A percentile compares a stretch with the other conserved stretches of the same genome.
Conservation (phyloP, 2,113 vertebrate genomes). For the Stomatorhinus ivindoensis region DNA sequence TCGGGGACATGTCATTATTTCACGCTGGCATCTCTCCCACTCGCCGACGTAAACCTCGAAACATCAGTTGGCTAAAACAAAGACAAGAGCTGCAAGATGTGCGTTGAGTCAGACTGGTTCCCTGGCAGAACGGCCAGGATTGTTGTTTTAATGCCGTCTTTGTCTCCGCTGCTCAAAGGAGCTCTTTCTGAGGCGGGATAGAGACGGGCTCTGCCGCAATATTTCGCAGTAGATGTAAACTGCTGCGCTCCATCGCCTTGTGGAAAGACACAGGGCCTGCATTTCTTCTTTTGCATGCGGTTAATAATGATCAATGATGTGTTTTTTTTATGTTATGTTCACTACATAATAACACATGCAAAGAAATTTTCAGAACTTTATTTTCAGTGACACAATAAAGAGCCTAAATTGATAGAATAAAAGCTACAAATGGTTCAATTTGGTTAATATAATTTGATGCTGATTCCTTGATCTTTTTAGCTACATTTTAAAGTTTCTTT, state of each 20-base stretch:
- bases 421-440: not conserved
- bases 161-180: constrained; percentile 22
- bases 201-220: constrained; percentile 4
- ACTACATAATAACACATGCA: not conserved
- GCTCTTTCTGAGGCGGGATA: constrained; percentile 1
- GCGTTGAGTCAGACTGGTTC: constrained; percentile 18
- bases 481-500: not conserved
- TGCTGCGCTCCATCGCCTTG: constrained; percentile 2
- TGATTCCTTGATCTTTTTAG: not conserved
- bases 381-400: not conserved
- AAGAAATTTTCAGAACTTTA: not conserved
- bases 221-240: constrained; percentile 11
- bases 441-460: not conserved
- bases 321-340: not conserved
- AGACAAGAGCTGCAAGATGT: constrained; percentile 16
- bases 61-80: constrained; percentile 22
- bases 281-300: not conserved
- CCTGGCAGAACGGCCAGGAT: constrained; percentile 1
- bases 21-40: constrained; percentile 20
- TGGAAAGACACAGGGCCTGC: not conserved
- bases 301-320: not conserved
- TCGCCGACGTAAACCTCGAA: constrained; percentile 13
- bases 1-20: constrained; percentile 22
- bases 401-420: not conserved
- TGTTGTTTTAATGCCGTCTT: constrained; percentile 22